A percentile compares a stretch with the other conserved stretches of the same genome.
Evolutionary conservation across 2,113 vertebrate genomes (phyloP).

Genomic region (Rostratula benghalensis): DNA sequence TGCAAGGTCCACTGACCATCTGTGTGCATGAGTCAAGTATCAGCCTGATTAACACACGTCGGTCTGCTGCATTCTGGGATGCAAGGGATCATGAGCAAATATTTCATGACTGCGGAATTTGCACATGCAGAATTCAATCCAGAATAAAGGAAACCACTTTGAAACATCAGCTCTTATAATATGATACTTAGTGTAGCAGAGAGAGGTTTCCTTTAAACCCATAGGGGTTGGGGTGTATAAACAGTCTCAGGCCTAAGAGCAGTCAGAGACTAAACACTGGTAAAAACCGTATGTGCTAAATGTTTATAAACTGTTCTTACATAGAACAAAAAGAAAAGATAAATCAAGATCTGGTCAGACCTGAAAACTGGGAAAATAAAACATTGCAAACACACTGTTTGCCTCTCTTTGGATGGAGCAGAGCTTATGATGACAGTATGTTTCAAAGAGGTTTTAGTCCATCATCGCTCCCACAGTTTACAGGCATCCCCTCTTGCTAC

Average conservation of each 20-base stretch:
- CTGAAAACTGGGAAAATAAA: neutral
- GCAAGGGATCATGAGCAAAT: neutral
- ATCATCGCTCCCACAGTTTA: no score
- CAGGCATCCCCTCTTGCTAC: neutral
- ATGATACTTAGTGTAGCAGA: neutral
- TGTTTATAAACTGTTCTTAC: neutral
- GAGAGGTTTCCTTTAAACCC: neutral
- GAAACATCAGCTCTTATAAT: neutral
- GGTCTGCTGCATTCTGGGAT: neutral
- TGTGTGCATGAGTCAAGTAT: neutral
- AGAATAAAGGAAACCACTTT: neutral
- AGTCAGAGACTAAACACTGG: neutral
- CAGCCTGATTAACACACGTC: neutral
- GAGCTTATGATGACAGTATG: accelerated
- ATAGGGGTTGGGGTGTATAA: accelerated
- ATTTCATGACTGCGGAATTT: neutral
- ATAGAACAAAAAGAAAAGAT: neutral
- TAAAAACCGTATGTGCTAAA: neutral
- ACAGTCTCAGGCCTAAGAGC: neutral
- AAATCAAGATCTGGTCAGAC: neutral
- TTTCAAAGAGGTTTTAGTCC: neutral
- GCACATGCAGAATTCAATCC: neutral
- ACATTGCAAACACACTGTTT: neutral
- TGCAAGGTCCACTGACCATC: neutral
- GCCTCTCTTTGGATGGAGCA: neutral